Percentiles rank a stretch among this genome's conserved stretches.
phyloP scores from a whole-genome alignment of 2,113 vertebrate species.

The Aegithalos caudatus region DNA sequence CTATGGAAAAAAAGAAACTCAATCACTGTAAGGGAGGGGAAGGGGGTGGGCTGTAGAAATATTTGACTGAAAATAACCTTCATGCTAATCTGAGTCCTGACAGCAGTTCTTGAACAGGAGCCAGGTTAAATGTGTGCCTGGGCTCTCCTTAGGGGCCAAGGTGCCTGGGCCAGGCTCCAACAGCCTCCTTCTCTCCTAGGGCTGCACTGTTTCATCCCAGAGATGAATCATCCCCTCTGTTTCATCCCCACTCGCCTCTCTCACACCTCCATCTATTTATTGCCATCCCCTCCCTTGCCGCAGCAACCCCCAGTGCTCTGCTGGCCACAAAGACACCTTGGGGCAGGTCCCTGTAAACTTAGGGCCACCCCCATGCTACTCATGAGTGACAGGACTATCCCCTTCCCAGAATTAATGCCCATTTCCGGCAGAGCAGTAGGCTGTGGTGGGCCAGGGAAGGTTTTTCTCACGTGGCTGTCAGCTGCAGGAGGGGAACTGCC shows the following conservation, averaged over 20 bases:
- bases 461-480: not conserved
- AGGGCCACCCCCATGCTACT: not conserved
- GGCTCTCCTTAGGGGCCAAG: not conserved
- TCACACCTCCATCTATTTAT: not conserved
- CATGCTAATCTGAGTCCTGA: constrained; percentile 35
- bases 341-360: not conserved
- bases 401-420: not conserved
- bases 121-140: not conserved
- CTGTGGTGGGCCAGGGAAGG: not conserved
- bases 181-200: not conserved
- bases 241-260: not conserved
- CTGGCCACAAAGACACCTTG: not conserved
- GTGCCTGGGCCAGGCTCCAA: not conserved
- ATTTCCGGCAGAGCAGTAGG: not conserved
- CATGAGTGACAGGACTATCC: not conserved
- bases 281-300: fast-evolving
- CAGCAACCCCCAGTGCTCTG: not conserved
- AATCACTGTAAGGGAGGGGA: constrained; percentile 20
- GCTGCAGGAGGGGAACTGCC: not conserved
- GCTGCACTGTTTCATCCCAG: fast-evolving
- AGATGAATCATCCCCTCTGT: not conserved
- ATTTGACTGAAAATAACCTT: constrained; percentile 54
- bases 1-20: constrained; percentile 18
- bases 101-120: not conserved
- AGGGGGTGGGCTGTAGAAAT: constrained; percentile 10